Evolutionary conservation across 2,888 invertebrate genomes (phyloP).

Genomic region (Xestia rhomboidea): DNA sequence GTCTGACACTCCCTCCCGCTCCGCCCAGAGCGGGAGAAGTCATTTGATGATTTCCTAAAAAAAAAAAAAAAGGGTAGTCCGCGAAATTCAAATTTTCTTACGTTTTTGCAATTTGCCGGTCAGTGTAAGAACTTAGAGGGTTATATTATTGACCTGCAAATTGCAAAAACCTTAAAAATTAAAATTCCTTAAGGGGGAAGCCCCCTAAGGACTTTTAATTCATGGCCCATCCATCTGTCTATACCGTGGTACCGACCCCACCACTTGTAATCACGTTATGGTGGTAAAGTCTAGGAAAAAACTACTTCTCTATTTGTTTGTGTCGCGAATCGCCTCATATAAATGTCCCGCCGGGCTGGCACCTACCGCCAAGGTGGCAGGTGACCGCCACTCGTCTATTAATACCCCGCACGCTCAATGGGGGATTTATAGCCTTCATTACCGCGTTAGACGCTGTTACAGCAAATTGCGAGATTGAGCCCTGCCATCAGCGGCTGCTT

Average conservation of each 20-base stretch:
- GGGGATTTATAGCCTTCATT: conserved; percentile 83
- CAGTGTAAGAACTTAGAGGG: neutral
- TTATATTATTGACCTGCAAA: too few relatives aligned
- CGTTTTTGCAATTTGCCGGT: too few relatives aligned
- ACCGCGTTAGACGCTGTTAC: conserved; percentile 72
- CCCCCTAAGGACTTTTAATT: too few relatives aligned
- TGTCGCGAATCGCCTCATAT: conserved; percentile 65
- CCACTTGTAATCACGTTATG: neutral
- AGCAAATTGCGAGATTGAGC: conserved; percentile 59
- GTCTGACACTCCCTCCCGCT: too few relatives aligned
- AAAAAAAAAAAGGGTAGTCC: too few relatives aligned
- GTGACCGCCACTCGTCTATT: conserved; percentile 82
- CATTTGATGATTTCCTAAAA: too few relatives aligned
- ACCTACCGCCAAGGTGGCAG: conserved; percentile 83
- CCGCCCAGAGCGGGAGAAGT: too few relatives aligned
- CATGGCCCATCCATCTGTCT: neutral
- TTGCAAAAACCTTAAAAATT: too few relatives aligned
- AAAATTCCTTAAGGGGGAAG: too few relatives aligned
- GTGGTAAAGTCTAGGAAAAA: neutral
- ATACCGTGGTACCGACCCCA: neutral
- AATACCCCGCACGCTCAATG: conserved; percentile 83
- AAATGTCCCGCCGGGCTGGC: conserved; percentile 79
- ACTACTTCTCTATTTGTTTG: neutral
- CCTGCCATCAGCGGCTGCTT: conserved; percentile 37
- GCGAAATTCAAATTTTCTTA: too few relatives aligned